A percentile compares a stretch with the other conserved stretches of the same genome.
phyloP scores from a whole-genome alignment of 2,888 invertebrate genomes.

The Phania funesta region DNA sequence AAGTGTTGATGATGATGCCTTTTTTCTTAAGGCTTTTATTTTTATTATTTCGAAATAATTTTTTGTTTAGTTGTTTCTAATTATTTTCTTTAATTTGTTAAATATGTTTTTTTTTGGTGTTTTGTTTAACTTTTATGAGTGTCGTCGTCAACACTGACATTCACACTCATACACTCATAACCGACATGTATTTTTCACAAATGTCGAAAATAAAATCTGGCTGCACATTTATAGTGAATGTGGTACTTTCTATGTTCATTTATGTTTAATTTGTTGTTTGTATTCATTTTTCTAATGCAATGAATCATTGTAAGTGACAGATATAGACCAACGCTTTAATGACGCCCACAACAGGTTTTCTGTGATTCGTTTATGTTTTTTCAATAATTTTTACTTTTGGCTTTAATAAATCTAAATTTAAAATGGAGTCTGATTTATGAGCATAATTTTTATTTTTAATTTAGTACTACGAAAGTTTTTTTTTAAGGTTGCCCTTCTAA shows the following conservation, averaged over 20 bases:
- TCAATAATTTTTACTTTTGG: background rate
- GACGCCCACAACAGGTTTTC: background rate
- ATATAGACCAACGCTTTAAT: background rate
- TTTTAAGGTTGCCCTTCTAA: too few relatives aligned
- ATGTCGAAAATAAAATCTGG: background rate
- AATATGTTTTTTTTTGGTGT: background rate
- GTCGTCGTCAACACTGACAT: slow-evolving; percentile 45
- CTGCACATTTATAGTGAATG: background rate
- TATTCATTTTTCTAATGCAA: background rate
- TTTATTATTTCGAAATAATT: background rate
- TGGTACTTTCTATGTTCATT: background rate
- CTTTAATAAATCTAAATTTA: background rate
- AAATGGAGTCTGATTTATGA: background rate
- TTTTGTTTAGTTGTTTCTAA: background rate
- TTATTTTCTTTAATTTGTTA: background rate
- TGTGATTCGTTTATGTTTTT: background rate
- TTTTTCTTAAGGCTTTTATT: background rate
- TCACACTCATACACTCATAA: background rate
- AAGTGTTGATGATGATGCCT: background rate
- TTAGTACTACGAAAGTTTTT: too few relatives aligned
- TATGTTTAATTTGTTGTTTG: background rate
- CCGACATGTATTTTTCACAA: background rate
- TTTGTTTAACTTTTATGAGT: background rate
- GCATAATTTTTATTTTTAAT: too few relatives aligned
- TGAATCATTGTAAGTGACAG: background rate